Evolutionary conservation across 92 coral and sea anemone genomes (phyloP).

Genomic region (Zoanthus sociatus): DNA sequence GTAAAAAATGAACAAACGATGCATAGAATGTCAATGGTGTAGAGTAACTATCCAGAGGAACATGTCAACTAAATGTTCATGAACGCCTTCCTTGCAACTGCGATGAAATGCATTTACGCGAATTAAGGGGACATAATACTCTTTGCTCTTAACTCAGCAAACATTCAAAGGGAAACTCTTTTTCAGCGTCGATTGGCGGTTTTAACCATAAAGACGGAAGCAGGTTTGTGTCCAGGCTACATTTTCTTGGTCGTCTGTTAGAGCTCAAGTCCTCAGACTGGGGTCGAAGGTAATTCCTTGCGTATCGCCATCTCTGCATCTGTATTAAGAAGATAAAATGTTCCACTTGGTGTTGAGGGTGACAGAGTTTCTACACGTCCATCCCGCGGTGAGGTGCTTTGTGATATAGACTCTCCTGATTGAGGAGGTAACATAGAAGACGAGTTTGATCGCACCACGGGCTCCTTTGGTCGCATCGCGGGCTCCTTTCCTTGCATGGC

Average conservation of each 20-base stretch:
- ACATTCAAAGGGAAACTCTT: too few relatives aligned
- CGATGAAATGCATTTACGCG: too few relatives aligned
- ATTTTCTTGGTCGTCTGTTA: background rate
- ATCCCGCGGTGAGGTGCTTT: background rate
- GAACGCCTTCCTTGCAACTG: too few relatives aligned
- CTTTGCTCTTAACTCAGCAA: too few relatives aligned
- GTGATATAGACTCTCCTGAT: background rate
- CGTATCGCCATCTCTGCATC: conserved; percentile 27
- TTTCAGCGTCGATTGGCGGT: too few relatives aligned
- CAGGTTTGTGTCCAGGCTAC: background rate
- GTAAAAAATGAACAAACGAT: too few relatives aligned
- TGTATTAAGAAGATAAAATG: conserved; percentile 26
- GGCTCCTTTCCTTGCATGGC: too few relatives aligned
- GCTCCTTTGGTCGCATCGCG: background rate
- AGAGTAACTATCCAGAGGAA: too few relatives aligned
- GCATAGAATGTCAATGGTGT: too few relatives aligned
- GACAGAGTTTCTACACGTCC: background rate
- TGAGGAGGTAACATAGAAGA: conserved; percentile 16
- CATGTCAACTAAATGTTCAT: too few relatives aligned
- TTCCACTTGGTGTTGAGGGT: conserved; percentile 38
- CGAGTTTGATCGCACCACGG: background rate
- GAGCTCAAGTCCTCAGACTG: background rate
- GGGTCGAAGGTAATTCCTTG: conserved; percentile 10
- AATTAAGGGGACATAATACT: too few relatives aligned
- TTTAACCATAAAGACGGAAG: too few relatives aligned